Evolutionary conservation across 2,888 invertebrate genomes (phyloP), one percentile per base, ranked within the genome.

Genomic region (Schrankia costaestrigalis): DNA sequence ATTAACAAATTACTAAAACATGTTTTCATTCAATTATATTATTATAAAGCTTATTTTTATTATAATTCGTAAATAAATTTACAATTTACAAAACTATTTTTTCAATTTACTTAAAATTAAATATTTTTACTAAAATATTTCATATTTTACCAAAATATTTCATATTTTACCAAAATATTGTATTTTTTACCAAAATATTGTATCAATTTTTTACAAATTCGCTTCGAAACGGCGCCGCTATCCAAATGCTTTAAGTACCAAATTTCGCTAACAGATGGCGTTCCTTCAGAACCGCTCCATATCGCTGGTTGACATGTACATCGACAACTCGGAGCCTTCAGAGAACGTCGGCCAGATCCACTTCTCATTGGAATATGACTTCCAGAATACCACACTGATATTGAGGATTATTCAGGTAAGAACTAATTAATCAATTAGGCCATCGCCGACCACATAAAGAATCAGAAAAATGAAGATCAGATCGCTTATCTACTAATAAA

Each of bases 261-360:
- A 63, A 76, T 70, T 77, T 66, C 64, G 71, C 81, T 86, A 70
- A 87, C 88, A 89, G 89, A 89, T 89, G 89, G 89, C 89, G 83
- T 94, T 94, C 84, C 91, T 94, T 69, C 93, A 96, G 91, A 96
- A 93, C 84, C 93, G 96, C 75, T 95, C 95, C 68, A 93, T 96
- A 71, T 96, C 95, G 18, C 90, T 96, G 90, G 95, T 96, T 80
- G 96, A 96, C 78, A 97, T 97, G 95, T 96, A 96, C 90, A 95
- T 96, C 82, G 97, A 97, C 88, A 96, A 95, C 82, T 93, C 95
- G 40, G 97, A 97, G 79, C 94, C 96, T 1, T 95, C 95, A 56
- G 97, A 97, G 88, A 96, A 96, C 85, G 96, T 97, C 56, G 97
- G 97, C 33, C 96, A 97, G 87, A 97, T 97, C 62, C 96, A 97